These are phyloP conservation scores for Acomys russatus DNA, from an alignment of 2,797 vertebrate species.

Conservation along the genomic window DNA sequence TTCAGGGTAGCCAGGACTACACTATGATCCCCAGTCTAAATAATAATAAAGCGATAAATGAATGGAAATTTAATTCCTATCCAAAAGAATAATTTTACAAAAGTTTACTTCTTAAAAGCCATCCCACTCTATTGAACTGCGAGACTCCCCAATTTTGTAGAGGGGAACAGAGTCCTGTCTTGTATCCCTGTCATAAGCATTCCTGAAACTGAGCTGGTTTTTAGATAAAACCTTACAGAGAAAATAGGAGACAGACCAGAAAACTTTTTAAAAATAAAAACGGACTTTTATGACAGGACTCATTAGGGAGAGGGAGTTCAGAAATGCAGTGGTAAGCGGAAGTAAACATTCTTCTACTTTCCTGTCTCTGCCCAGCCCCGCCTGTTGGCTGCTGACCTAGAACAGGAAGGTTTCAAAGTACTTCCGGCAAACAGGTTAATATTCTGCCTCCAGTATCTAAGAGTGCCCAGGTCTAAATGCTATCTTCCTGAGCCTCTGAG, in stretches of 20 bases:
- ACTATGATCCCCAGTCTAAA: too few species aligned
- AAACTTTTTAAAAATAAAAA: background rate
- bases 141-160: background rate
- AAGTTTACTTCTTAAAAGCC: conserved; percentile 10
- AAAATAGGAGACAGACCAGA: background rate
- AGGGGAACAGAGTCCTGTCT: background rate
- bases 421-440: background rate
- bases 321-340: background rate
- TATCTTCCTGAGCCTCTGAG: background rate
- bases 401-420: background rate
- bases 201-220: background rate
- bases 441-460: background rate
- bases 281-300: background rate
- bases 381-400: background rate
- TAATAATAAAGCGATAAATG: background rate
- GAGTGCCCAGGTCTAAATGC: background rate
- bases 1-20: background rate
- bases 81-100: conserved; percentile 14
- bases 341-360: background rate
- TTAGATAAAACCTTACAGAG: conserved; percentile 34
- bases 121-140: background rate
- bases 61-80: background rate
- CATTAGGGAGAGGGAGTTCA: background rate
- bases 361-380: background rate
- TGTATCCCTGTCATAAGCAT: background rate